Evolutionary conservation across 2,113 vertebrate genomes (phyloP).

Genomic region (Chaenogobius annularis): DNA sequence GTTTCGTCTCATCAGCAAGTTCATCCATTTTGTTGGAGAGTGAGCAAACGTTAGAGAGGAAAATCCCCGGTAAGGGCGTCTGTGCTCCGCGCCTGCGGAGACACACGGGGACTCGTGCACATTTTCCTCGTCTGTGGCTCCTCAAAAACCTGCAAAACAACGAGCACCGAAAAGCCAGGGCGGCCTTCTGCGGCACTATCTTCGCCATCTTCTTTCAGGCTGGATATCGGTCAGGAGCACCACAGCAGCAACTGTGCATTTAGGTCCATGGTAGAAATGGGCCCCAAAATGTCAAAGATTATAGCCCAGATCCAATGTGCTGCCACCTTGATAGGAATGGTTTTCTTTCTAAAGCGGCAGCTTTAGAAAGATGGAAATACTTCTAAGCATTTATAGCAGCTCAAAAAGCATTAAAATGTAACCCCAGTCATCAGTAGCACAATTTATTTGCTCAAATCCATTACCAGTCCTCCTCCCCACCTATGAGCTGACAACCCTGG

Average conservation of each 20-base stretch:
- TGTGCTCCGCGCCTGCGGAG: too few relatives aligned
- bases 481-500: slow-evolving; percentile 22
- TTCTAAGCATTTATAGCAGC: slow-evolving; percentile 31
- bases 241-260: background rate
- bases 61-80: too few relatives aligned
- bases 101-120: too few relatives aligned
- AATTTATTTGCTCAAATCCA: slow-evolving; percentile 53
- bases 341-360: slow-evolving; percentile 20
- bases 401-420: slow-evolving; percentile 45
- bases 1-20: too few relatives aligned
- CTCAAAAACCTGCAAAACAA: too few relatives aligned
- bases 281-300: background rate
- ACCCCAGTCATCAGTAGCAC: slow-evolving; percentile 36
- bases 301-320: background rate
- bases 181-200: too few relatives aligned
- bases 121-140: too few relatives aligned
- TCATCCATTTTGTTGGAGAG: too few relatives aligned
- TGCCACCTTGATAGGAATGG: background rate
- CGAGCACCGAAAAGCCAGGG: too few relatives aligned
- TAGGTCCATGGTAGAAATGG: background rate
- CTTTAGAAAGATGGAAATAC: slow-evolving; percentile 33
- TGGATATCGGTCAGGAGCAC: too few relatives aligned
- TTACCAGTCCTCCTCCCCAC: slow-evolving; percentile 34
- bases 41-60: too few relatives aligned
- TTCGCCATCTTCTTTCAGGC: too few relatives aligned